phyloP scores from a whole-genome alignment of 2,888 invertebrate species.

The Dysmachus trigonus region DNA sequence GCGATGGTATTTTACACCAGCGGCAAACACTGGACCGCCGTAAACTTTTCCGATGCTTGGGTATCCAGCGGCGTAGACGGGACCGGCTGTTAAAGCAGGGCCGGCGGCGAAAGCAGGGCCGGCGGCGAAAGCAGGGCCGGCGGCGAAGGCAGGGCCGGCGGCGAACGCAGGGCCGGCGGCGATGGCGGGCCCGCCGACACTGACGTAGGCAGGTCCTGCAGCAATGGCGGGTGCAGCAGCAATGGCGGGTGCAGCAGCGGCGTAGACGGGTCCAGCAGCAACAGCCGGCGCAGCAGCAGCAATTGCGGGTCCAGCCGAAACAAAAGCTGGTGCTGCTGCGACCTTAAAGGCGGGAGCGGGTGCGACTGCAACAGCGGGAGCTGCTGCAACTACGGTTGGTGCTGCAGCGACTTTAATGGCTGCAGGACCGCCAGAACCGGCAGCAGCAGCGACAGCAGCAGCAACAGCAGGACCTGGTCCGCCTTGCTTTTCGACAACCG shows the following conservation, averaged over 20 bases:
- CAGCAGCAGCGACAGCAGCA: constrained; percentile 50
- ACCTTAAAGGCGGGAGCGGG: constrained; percentile 54
- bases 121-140: constrained; percentile 54
- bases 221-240: constrained; percentile 47
- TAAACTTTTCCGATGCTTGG: constrained; percentile 47
- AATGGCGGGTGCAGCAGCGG: constrained; percentile 50
- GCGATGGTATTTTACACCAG: constrained; percentile 48
- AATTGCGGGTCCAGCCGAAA: constrained; percentile 65
- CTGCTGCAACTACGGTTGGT: constrained; percentile 42
- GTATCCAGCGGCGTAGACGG: constrained; percentile 43
- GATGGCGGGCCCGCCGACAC: constrained; percentile 52
- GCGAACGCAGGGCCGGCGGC: constrained; percentile 47
- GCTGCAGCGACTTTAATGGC: constrained; percentile 50
- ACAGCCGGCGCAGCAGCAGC: constrained; percentile 49
- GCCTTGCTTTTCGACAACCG: constrained; percentile 69
- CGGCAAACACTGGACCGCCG: constrained; percentile 49
- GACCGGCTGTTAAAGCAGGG: not conserved
- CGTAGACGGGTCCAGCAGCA: constrained; percentile 33
- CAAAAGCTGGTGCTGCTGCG: constrained; percentile 60
- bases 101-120: constrained; percentile 54
- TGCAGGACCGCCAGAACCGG: constrained; percentile 52
- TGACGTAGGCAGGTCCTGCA: constrained; percentile 44
- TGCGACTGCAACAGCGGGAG: constrained; percentile 41
- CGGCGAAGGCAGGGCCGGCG: constrained; percentile 51
- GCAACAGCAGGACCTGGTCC: constrained; percentile 52